Conservation (phyloP, 2,797 vertebrate species). For the Thunnus albacares region DNA sequence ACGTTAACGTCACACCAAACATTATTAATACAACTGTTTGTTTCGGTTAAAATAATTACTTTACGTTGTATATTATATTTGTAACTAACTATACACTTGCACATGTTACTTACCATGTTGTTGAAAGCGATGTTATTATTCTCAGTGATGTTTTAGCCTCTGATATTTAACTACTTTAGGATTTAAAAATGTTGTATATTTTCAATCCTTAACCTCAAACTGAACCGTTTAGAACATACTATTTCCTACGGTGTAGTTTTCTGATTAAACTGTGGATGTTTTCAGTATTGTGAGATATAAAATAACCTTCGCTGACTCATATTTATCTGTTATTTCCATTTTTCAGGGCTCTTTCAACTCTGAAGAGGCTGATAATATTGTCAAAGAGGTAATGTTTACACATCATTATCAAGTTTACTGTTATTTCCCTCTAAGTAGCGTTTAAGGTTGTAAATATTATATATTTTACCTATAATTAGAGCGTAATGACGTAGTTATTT, state of each 20-base stretch:
- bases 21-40: background rate
- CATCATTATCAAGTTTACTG: too few species aligned
- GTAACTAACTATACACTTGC: rapidly evolving
- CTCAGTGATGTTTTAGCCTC: too few species aligned
- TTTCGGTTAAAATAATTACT: background rate
- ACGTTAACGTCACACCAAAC: background rate
- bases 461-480: background rate
- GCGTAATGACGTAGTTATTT: too few species aligned
- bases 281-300: too few species aligned
- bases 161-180: too few species aligned
- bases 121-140: too few species aligned
- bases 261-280: background rate
- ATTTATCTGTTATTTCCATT: background rate
- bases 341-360: constrained; percentile 91
- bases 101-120: too few species aligned
- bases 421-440: background rate
- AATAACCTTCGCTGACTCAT: background rate
- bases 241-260: background rate
- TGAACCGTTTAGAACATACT: background rate
- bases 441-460: background rate
- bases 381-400: constrained; percentile 91
- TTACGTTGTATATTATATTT: rapidly evolving
- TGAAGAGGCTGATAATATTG: constrained; percentile 91
- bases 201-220: background rate
- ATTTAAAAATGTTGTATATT: background rate